phyloP scores from a whole-genome alignment of 2,888 invertebrate genomes.

The Anarsia innoxiella region DNA sequence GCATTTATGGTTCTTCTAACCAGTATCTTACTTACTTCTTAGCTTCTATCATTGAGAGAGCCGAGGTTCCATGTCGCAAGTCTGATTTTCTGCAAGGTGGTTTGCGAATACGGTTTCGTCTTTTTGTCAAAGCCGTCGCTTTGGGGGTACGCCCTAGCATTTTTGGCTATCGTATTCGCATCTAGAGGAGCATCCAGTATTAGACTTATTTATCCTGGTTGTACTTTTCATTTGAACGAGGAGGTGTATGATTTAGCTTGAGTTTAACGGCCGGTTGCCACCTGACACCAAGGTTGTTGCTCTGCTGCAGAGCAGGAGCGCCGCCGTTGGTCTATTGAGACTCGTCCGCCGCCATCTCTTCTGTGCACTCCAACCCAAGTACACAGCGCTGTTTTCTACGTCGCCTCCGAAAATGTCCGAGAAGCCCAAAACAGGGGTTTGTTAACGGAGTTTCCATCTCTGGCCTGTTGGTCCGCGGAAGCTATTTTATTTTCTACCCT shows the following conservation, averaged over 20 bases:
- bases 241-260: slow-evolving; percentile 1
- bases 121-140: slow-evolving; percentile 2
- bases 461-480: slow-evolving; percentile 5
- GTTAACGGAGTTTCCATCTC: slow-evolving; percentile 8
- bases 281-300: slow-evolving; percentile 14
- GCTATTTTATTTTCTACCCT: slow-evolving; percentile 3
- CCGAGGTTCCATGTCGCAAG: slow-evolving; percentile 22
- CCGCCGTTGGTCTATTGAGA: slow-evolving; percentile 16
- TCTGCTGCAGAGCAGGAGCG: slow-evolving; percentile 8
- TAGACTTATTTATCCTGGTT: not conserved
- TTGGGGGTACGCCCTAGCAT: slow-evolving; percentile 7
- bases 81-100: slow-evolving; percentile 1
- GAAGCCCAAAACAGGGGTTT: slow-evolving; percentile 10
- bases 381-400: slow-evolving; percentile 11
- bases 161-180: not conserved
- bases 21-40: slow-evolving; percentile 14
- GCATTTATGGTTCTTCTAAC: not conserved
- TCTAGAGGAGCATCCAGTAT: not conserved
- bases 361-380: slow-evolving; percentile 13
- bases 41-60: slow-evolving; percentile 16
- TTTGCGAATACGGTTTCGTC: not conserved
- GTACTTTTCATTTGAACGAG: not conserved
- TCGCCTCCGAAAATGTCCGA: slow-evolving; percentile 12
- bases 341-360: slow-evolving; percentile 19
- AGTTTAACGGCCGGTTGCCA: slow-evolving; percentile 15